Base-by-base conservation (phyloP, 2,797 vertebrate species). In the Carapus acus region DNA sequence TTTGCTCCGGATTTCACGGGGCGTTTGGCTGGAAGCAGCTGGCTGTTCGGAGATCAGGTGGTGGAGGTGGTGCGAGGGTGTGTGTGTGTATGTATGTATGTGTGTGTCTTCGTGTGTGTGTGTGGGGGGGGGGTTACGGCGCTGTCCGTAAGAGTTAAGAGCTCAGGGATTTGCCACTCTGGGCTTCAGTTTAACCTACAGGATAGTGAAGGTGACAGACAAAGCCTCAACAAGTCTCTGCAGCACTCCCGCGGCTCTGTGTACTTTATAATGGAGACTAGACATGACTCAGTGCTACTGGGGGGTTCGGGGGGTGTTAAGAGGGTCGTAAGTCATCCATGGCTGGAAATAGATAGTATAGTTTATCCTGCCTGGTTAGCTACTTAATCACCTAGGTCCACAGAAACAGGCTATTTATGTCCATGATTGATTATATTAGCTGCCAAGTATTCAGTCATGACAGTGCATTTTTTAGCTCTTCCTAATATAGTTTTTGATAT, bases 311-410 rank as follows among this genome's bases (percentile, higher is more conserved):
- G 15, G 80, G 67, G 77, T 80, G 79, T 74, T 77, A 79, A 78
- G 73, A 82, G 73, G 77, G 71, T 77, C 73, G 79, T 78, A 83
- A 78, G 80, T 83, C 81, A 81, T 76, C 65, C 56, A 62, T 54
- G 49, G 67, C 80, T 81, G 69, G 71, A 78, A 85, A 83, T 83
- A 81, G 82, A 82, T 77, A 69, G 67, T 74, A 78, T 79, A 79
- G 77, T 77, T 84, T 81, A 81, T 79, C 58, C 72, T 75, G 75
- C 67, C 68, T 67, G 66, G 61, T 78, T 82, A 76, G 72, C 76
- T 71, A 77, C 70, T 84, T 80, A 74, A 80, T 83, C 77, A 83
- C 75, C 15, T 56, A 27, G 44, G 51, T 63, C 67, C 64, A 57
- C 54, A 67, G 71, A 80, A 70, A 71, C 49, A 17, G 73, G 65